Evolutionary conservation across 2,113 vertebrate genomes (phyloP).

Genomic region (Columba livia): DNA sequence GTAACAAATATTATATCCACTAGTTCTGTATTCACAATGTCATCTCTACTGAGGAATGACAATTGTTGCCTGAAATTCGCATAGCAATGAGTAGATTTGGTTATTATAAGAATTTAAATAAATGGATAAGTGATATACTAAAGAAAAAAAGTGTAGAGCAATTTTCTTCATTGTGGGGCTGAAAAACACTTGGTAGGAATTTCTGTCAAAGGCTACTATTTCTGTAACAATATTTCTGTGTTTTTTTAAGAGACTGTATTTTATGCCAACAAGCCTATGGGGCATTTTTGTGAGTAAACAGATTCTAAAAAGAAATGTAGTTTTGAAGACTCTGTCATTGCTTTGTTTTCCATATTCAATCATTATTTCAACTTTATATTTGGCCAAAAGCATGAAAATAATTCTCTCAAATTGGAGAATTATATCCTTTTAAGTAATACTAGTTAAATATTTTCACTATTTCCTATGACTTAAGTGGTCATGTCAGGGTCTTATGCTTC

Average conservation of each 20-base stretch:
- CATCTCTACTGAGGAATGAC: background rate
- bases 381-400: background rate
- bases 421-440: background rate
- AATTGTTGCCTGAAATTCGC: background rate
- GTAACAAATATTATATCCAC: background rate
- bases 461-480: background rate
- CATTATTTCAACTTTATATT: background rate
- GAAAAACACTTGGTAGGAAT: background rate
- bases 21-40: background rate
- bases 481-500: background rate
- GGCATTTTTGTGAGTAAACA: background rate
- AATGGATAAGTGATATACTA: background rate
- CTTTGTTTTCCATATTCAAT: background rate
- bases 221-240: background rate
- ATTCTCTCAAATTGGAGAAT: background rate
- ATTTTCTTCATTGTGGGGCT: background rate
- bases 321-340: background rate
- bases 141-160: rapidly evolving
- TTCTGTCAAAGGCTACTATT: background rate
- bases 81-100: background rate
- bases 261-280: background rate
- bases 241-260: background rate
- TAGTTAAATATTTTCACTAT: background rate
- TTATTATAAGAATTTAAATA: background rate
- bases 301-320: background rate